A percentile compares a stretch with the other conserved stretches of the same genome.
Evolutionary conservation across 2,888 invertebrate genomes (phyloP).

Genomic region (Agrotis puta): DNA sequence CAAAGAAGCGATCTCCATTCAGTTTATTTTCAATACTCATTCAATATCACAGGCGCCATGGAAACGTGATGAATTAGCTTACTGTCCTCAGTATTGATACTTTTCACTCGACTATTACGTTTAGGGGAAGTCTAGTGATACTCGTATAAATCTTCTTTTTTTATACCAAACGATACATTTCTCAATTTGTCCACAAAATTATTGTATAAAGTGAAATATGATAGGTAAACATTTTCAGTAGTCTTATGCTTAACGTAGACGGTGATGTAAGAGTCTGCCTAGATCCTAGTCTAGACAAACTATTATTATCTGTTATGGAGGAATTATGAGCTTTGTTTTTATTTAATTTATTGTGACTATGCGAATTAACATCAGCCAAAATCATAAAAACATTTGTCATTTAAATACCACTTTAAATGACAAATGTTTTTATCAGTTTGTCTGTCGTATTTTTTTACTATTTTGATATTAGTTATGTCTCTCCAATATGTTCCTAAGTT

Average conservation of each 20-base stretch:
- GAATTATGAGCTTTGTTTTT: slow-evolving; percentile 23
- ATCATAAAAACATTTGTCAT: too few relatives aligned
- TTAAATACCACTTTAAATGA: too few relatives aligned
- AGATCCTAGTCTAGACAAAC: slow-evolving; percentile 49
- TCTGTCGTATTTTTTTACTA: neutral
- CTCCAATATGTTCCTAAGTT: neutral
- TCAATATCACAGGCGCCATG: too few relatives aligned
- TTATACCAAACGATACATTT: slow-evolving; percentile 27
- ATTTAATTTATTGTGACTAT: slow-evolving; percentile 13
- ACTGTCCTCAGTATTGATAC: too few relatives aligned
- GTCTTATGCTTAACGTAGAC: slow-evolving; percentile 16
- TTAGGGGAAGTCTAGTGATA: neutral
- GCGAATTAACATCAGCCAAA: neutral
- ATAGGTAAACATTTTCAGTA: slow-evolving; percentile 39
- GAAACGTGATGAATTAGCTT: too few relatives aligned
- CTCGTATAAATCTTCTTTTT: slow-evolving; percentile 4
- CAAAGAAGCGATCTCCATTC: too few relatives aligned
- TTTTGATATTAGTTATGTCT: neutral
- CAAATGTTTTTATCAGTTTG: neutral
- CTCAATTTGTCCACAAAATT: slow-evolving; percentile 35
- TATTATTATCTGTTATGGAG: slow-evolving; percentile 37
- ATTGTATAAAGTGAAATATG: slow-evolving; percentile 39
- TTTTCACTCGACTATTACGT: neutral
- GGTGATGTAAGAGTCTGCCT: slow-evolving; percentile 47
- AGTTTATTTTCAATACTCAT: too few relatives aligned